Evolutionary conservation across 1,140 invertebrate genomes (phyloP), one percentile per base, ranked within the genome.

Genomic region (Ectropis grisescens): DNA sequence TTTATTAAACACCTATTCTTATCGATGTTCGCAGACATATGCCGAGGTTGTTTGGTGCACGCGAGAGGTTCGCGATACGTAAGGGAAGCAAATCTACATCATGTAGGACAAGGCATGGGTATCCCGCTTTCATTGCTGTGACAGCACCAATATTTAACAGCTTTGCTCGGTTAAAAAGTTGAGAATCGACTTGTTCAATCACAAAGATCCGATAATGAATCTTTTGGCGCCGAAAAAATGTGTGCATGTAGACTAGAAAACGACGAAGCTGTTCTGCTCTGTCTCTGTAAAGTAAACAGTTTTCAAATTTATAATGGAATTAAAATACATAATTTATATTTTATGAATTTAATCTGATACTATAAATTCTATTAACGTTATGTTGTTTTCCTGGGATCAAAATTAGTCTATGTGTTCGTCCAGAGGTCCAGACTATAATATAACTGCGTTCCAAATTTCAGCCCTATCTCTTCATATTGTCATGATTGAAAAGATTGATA

Each of bases 1-100:
- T n/a, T 19, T 19, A 3, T 11, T 40, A 30, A 33, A 31, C 47
- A 85, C 84, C 84, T 85, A 70, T 95, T 95, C 46, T 90, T 92
- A 83, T 98, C 93, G 12, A 98, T 87, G 46, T 93, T 94, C 0
- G 93, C 93, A 29, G 94, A 95, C 91, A 99, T 93, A 61, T 98
- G 96, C 23, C 95, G 84, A 0, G 97, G 97, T 44, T 87, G 84
- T 44, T 87, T 84, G 1, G 93, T 90, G 69, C 97, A 99, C 9
- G 91, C 92, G 82, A 99, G 29, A 97, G 86, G 81, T 98, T 98
- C 2, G 90, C 87, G 34, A 88, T 87, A 78, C 93, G 93, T 47
- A 97, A 85, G 7, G 97, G 97, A 36, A 98, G 85, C 11, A 98
- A 78, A 83, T 99, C 96, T 25, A 98, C 93, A 69, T 99, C 96